Conservation (phyloP, 2,888 invertebrate genomes). For the Psylliodes chrysocephalus region DNA sequence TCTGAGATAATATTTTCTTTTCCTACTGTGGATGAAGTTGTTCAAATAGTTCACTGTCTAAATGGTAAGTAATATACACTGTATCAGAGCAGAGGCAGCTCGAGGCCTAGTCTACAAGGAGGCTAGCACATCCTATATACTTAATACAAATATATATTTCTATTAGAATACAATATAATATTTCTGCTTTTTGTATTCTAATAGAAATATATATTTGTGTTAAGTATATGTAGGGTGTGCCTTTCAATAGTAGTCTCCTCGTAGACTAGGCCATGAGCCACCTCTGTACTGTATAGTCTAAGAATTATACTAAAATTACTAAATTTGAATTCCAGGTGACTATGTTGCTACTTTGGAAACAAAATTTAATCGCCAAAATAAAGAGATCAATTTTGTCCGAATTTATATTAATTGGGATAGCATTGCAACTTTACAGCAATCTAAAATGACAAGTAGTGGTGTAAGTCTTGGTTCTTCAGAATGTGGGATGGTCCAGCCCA, state of each 20-base stretch:
- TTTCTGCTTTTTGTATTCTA: too few species aligned
- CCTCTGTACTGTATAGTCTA: background rate
- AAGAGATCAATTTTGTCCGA: conserved; percentile 69
- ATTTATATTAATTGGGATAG: conserved; percentile 81
- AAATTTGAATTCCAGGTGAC: conserved; percentile 68
- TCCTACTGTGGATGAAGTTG: conserved; percentile 78
- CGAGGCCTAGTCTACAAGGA: too few species aligned
- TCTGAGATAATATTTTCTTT: conserved; percentile 70
- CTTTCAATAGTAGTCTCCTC: too few species aligned
- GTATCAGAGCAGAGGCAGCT: too few species aligned
- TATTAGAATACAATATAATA: too few species aligned
- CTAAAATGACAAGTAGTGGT: conserved; percentile 63
- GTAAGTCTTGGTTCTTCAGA: conserved; percentile 60
- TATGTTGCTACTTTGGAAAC: conserved; percentile 75
- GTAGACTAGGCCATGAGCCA: too few species aligned
- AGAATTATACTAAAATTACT: too few species aligned
- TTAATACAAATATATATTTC: too few species aligned
- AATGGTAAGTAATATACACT: conserved; percentile 68
- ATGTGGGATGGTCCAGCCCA: conserved; percentile 67
- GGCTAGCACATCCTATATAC: too few species aligned
- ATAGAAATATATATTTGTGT: too few species aligned
- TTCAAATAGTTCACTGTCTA: conserved; percentile 73
- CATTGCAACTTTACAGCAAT: conserved; percentile 64
- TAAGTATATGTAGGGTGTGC: too few species aligned
- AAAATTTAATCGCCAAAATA: conserved; percentile 66